Base-by-base conservation (phyloP, 2,888 invertebrate genomes). In the Chalcosyrphus nemorum region DNA sequence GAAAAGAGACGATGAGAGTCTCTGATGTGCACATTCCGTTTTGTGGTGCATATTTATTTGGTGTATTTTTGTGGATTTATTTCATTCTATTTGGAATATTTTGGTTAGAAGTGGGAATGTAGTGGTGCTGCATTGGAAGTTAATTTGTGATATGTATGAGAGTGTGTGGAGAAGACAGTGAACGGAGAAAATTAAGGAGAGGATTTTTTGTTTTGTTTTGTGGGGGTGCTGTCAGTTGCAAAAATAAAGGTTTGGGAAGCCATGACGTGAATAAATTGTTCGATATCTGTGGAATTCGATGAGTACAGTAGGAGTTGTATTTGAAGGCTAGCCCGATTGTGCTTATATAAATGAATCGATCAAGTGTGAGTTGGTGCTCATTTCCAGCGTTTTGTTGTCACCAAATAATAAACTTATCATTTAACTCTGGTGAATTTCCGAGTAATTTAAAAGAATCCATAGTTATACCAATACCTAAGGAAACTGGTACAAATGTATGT, bases 11-110 rank as follows among this genome's bases (percentile, higher is more conserved):
- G 52, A 52, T 19, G 43, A 24, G 21, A 59, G 21, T 66, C 11
- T 41, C 21, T 52, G 19, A 15, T 41, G 21, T n/a, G n/a, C 59
- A 52, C 63, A 65, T 32, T 75, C 47, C 6, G 56, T 38, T 50
- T 59, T 50, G 57, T 59, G 57, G 9, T 45, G 65, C 45, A 47
- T 21, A 35, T 75, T n/a, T 41, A 41, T 45, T 76, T 66, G 21
- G 7, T 52, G 50, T 76, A 59, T 68, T 76, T 76, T 68, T 66
- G 66, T 76, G 32, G 1, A 68, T 52, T 76, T 66, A 57, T 59
- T 76, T 41, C 59, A 68, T 68, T 75, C 76, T 59, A 68, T 76
- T 66, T 59, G 38, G 66, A 50, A 66, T 52, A 68, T 76, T 76
- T 76, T 47, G 4, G 21, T 76, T 65, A 9, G 57, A 45, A 24